Base-by-base conservation (phyloP, 2,888 invertebrate species). In the Leptogaster cylindrica region DNA sequence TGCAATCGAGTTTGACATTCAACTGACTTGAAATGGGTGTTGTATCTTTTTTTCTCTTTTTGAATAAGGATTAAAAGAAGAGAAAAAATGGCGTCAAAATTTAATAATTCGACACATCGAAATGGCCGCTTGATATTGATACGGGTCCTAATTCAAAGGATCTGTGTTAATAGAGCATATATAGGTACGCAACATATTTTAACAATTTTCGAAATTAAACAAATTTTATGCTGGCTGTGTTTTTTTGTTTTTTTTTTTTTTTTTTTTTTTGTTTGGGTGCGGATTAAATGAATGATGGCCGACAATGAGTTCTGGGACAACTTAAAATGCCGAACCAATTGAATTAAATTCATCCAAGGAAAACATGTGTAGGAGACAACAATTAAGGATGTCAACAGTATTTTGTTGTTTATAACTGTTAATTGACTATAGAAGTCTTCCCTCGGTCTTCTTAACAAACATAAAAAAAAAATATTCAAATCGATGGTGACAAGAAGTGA, bases 81-180 rank as follows among this genome's bases (percentile, higher is more conserved):
- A 18, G 23, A 10, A 55, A 58, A 44, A 61, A 44, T 44, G 44
- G 61, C 61, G 61, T 44, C 61, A 28, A n/a, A 28, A 61, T 61
- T n/a, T 61, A 61, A 61, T 61, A 61, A 61, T 61, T 44, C n/a
- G n/a, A 41, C 27, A 61, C 3, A 61, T 25, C 16, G 27, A 61
- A 25, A 10, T 61, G n/a, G 44, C 44, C 61, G 44, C 18, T 18
- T 27, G 12, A 44, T n/a, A 61, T 61, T 61, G 41, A 61, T 61
- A 44, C 27, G 44, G 61, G 61, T 61, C 41, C 8, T 10, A n/a
- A 18, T 27, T 44, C 61, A 44, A 12, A 27, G 25, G 25, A 28
- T n/a, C n/a, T n/a, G n/a, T 61, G 44, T 44, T 44, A 61, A 61
- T 44, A n/a, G 61, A 41, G 61, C 61, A 61, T 28, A n/a, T n/a